These are phyloP conservation scores for Rhinoptilus africanus DNA, from an alignment of 2,113 vertebrate species.

Conservation along the genomic window DNA sequence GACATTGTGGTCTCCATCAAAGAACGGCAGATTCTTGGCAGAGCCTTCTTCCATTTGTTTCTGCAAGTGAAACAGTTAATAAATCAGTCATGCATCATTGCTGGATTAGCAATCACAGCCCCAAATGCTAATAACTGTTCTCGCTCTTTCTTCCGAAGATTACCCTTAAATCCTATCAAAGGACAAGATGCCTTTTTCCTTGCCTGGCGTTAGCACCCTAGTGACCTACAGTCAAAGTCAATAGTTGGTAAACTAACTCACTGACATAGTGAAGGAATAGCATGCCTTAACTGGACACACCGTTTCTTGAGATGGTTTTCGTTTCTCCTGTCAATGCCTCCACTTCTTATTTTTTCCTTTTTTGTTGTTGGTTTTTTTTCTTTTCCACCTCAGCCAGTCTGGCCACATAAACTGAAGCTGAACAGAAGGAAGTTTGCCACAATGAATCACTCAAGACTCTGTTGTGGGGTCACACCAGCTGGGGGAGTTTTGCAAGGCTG, in stretches of 20 bases:
- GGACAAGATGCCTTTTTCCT: slow-evolving; percentile 16
- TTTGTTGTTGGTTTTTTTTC: background rate
- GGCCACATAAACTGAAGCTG: background rate
- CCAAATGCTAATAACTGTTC: background rate
- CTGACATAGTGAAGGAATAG: background rate
- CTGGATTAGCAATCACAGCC: slow-evolving; percentile 38
- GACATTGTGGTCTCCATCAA: background rate
- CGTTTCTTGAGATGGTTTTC: background rate
- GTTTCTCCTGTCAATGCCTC: background rate
- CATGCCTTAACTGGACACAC: background rate
- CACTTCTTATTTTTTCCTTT: background rate
- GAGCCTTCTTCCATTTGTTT: background rate
- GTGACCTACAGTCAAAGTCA: background rate
- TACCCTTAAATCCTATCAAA: slow-evolving; percentile 59
- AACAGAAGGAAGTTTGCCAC: slow-evolving; percentile 11
- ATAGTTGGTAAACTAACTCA: background rate
- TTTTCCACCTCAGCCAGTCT: background rate
- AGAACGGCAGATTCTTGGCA: slow-evolving; percentile 2
- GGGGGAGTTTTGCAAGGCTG: background rate
- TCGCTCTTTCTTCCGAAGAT: slow-evolving; percentile 44
- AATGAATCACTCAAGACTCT: background rate
- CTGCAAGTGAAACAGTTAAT: slow-evolving; percentile 7
- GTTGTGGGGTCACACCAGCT: background rate
- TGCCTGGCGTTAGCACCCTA: background rate
- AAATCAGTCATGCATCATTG: background rate